Evolutionary conservation across 37 sponge, comb jelly and placozoan species (phyloP).

Genomic region (Ianthella basta): DNA sequence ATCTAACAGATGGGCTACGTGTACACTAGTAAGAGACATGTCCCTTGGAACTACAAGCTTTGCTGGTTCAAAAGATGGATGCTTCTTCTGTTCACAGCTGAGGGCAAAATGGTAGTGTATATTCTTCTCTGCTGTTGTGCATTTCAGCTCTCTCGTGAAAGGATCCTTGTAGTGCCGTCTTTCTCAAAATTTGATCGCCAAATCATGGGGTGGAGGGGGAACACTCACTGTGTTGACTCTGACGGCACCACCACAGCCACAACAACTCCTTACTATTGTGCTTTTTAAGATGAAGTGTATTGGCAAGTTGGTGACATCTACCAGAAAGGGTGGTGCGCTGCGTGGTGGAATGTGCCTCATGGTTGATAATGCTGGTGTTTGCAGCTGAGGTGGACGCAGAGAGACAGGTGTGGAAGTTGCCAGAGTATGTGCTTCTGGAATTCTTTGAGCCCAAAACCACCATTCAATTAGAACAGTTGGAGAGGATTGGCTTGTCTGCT

Average conservation of each 20-base stretch:
- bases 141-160: not conserved
- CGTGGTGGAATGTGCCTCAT: not conserved
- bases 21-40: too few relatives aligned
- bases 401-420: too few relatives aligned
- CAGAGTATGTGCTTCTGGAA: too few relatives aligned
- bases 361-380: not conserved
- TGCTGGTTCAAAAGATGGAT: constrained; percentile 24
- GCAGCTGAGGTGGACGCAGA: not conserved
- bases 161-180: constrained; percentile 15
- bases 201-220: constrained; percentile 24
- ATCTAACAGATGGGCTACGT: too few relatives aligned
- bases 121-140: not conserved
- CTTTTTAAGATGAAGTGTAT: not conserved
- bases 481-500: too few relatives aligned
- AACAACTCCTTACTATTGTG: not conserved
- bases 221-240: not conserved
- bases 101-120: constrained; percentile 13
- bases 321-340: not conserved
- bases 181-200: constrained; percentile 2
- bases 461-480: too few relatives aligned
- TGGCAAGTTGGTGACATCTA: not conserved
- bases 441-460: too few relatives aligned
- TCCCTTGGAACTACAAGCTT: constrained; percentile 1
- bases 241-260: not conserved
- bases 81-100: constrained; percentile 8